Evolutionary conservation across 2,113 vertebrate species (phyloP).

Genomic region (Chitala chitala): DNA sequence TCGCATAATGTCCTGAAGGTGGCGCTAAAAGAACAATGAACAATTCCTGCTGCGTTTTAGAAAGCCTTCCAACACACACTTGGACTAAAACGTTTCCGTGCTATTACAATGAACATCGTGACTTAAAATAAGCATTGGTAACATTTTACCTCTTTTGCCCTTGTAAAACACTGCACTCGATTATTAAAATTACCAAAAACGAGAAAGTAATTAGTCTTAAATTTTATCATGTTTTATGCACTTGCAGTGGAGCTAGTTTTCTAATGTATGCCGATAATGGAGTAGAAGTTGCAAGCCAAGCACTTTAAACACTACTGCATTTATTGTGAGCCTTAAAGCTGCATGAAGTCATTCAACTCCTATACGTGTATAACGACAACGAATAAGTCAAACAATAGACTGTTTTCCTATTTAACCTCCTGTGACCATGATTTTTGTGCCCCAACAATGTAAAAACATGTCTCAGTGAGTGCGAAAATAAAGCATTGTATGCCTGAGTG

Average conservation of each 20-base stretch:
- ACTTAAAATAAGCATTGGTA: not conserved
- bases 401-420: not conserved
- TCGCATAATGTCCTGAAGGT: constrained; percentile 51
- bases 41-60: constrained; percentile 18
- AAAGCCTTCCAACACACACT: not conserved
- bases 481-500: not conserved
- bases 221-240: too few relatives aligned
- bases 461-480: not conserved
- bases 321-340: too few relatives aligned
- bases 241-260: too few relatives aligned
- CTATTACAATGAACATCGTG: not conserved
- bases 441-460: not conserved
- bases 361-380: too few relatives aligned
- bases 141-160: not conserved
- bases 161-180: not conserved
- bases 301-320: too few relatives aligned
- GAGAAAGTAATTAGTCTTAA: not conserved
- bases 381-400: too few relatives aligned
- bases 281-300: too few relatives aligned
- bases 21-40: constrained; percentile 61
- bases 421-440: not conserved
- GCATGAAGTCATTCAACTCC: too few relatives aligned
- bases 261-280: too few relatives aligned
- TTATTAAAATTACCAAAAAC: not conserved
- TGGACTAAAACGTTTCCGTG: not conserved